phyloP scores from a whole-genome alignment of 2,113 vertebrate species.

The Chitala chitala region DNA sequence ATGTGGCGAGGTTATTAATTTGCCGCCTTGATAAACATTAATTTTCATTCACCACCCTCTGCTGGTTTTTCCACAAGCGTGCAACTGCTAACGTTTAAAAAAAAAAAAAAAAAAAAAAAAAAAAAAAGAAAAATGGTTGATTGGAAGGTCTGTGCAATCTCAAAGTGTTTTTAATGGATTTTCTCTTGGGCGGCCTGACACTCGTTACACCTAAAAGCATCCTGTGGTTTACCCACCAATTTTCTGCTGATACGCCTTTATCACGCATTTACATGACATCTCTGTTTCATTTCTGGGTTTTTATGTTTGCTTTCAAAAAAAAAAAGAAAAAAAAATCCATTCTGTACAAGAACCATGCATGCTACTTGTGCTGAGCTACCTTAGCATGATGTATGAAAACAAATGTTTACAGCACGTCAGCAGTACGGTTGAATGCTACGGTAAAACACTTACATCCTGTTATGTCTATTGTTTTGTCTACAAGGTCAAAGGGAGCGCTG shows the following conservation, averaged over 20 bases:
- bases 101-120: neutral
- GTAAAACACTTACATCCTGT: neutral
- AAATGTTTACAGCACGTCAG: neutral
- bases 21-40: constrained; percentile 14
- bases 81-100: constrained; percentile 8
- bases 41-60: constrained; percentile 27
- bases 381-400: neutral
- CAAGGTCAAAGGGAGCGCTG: neutral
- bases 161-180: constrained; percentile 10
- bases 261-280: neutral
- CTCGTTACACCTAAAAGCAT: constrained; percentile 8
- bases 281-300: neutral
- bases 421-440: neutral
- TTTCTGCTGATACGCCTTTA: constrained; percentile 13
- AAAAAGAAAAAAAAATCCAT: too few relatives aligned
- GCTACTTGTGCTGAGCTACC: neutral
- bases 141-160: neutral
- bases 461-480: neutral
- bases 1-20: constrained; percentile 22
- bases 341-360: neutral
- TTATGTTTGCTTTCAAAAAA: neutral
- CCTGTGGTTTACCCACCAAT: neutral
- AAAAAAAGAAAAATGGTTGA: constrained; percentile 6
- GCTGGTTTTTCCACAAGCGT: constrained; percentile 5
- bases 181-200: neutral